Base-by-base conservation (phyloP, 2,113 vertebrate species). In the Pelobates fuscus region DNA sequence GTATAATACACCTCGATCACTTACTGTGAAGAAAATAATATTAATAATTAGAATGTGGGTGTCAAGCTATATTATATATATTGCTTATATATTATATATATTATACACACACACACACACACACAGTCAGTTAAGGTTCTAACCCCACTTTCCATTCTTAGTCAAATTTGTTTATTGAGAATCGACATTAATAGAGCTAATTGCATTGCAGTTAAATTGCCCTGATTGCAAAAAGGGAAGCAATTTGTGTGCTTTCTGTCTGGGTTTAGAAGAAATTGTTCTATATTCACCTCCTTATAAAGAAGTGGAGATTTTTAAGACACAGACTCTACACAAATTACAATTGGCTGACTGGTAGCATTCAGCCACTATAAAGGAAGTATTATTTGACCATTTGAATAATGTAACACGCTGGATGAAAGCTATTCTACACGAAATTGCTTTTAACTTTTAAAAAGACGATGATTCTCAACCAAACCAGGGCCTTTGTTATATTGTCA, bases 331-430 rank as follows among this genome's bases (percentile, higher is more conserved):
- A 91, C 94, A 94, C 93, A 98, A 98, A 98, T 98, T 96, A 94
- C 94, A 93, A 91, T 93, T 90, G 94, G 91, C 93, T 96, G 95
- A 94, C 95, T 96, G 95, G 93, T 94, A 95, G 93, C 93, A 94
- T 95, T 98, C 95, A 95, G 82, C 86, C 93, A 88, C 91, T 89
- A 95, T 98, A 97, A 98, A 98, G 94, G 95, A 57, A 93, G 93
- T 94, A 95, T 98, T 98, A 96, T 98, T 96, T 95, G 93, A 89
- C 92, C 94, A 91, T 93, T 95, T 96, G 93, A 98, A 98, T 97
- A 95, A 97, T 97, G 93, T 95, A 91, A 93, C 92, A 94, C 91
- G 82, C 93, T 93, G 88, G 90, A 90, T 92, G 92, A 92, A 92
- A 93, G 94, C 94, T 90, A 94, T 95, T 96, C 94, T 95, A 88